Base-by-base conservation (phyloP, 2,797 vertebrate genomes). In the Microchirus variegatus region DNA sequence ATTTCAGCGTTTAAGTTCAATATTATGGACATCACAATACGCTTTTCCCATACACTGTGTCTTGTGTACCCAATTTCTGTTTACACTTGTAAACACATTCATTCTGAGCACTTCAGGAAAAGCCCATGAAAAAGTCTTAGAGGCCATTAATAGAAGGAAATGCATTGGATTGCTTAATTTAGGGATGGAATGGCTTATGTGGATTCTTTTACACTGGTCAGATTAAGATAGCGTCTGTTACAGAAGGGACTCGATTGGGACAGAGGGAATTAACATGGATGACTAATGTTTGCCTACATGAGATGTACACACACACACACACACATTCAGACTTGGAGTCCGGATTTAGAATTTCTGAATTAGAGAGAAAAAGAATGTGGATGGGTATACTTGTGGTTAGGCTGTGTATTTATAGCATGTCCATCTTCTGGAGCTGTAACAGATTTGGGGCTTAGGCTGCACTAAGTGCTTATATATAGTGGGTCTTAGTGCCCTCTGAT, bases 401-500 rank as follows among this genome's bases (percentile, higher is more conserved):
- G 62, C 59, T 57, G 42, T 73, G 61, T 90, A 87, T 90, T 89
- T 85, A 85, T 87, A 89, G 83, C 57, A 48, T 12, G 53, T 82
- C 77, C 75, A 82, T 85, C 85, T 74, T 85, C 51, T 65, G 62
- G 69, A 84, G 77, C 70, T 77, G 62, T 70, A 63, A 77, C 80
- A 84, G 86, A 89, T 90, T 90, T 85, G 69, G 75, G 83, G 78
- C 82, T 88, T 88, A 89, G 73, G 60, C 78, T 51, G 52, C 67
- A 60, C 53, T 77, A 83, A 83, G 84, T 85, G 82, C 63, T 65
- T 88, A 88, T 87, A 90, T 88, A 85, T 89, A 88, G 84, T 44
- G 8, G 73, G 71, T 78, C 78, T 87, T 85, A 81, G 73, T 82
- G 80, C 26, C 64, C 65, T 83, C 56, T 83, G 73, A 85, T 77